Base-by-base conservation (phyloP, 2,113 vertebrate genomes). In the Alexandromys fortis region DNA sequence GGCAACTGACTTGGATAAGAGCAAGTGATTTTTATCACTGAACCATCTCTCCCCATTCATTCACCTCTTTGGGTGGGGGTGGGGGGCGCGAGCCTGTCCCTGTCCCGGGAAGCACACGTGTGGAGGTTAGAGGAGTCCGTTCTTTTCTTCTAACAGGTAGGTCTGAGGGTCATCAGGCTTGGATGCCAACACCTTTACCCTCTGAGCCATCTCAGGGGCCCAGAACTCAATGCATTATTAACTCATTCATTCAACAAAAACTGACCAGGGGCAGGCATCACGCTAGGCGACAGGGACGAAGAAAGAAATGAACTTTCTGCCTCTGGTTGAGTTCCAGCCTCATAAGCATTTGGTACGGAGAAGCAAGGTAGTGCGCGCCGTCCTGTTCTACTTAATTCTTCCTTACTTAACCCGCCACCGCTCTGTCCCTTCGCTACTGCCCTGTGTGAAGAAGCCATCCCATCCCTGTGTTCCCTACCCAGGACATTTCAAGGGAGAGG, bases 261-360 rank as follows among this genome's bases (percentile, higher is more conserved):
- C 3, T 22, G 83, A 86, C 26, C 7, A 68, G 81, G 58, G 28
- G 17, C 75, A 45, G 88, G 70, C 52, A 67, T 24, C 35, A 16
- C 1, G 7, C 45, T 35, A n/a, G 61, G 88, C 4, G 19, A 45
- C 70, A 55, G 83, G 28, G 67, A 92, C 17, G 38, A 79, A 33
- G 58, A 49, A 61, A 78, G 63, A 28, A 85, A 33, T 8, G 21
- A 21, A 45, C 47, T 47, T 78, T 55, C 86, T 73, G 14, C 70
- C 87, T 73, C 87, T 78, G 47, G 75, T 63, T 96, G 47, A 81
- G 87, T 78, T 88, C 38, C 90, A 90, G 22, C 47, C 17, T 73
- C 30, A 4, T 22, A 85, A 86, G 86, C 75, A 22, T 22, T 81
- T 58, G 55, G 42, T 70, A 14, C 1, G 42, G 22, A 89, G 76